Evolutionary conservation across 2,797 vertebrate species (phyloP).

Genomic region (Tauraco hartlaubi): DNA sequence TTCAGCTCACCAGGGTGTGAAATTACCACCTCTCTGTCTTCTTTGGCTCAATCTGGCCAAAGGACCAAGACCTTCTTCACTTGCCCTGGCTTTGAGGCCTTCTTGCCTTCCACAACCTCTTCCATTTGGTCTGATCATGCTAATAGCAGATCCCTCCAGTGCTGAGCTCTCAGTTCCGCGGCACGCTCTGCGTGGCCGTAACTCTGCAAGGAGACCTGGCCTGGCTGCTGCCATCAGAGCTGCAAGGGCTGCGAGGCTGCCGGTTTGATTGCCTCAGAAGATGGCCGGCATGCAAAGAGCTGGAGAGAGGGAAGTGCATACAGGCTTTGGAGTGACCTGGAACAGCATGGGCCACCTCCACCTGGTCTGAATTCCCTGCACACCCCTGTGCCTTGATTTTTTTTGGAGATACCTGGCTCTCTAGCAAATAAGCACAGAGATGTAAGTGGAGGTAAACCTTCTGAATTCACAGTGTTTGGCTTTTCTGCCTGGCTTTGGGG

Average conservation of each 20-base stretch:
- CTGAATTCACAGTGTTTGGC: neutral
- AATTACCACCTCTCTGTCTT: neutral
- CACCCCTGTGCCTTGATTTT: neutral
- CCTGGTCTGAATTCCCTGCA: neutral
- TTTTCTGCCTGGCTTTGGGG: neutral
- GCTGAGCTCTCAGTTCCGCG: neutral
- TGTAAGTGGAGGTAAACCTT: neutral
- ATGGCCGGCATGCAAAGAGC: neutral
- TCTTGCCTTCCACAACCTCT: neutral
- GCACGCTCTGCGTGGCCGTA: rapidly evolving
- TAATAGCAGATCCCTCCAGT: neutral
- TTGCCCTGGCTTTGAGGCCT: neutral
- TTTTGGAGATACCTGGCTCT: neutral
- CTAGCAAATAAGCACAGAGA: neutral
- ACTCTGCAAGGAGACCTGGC: neutral
- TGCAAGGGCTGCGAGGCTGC: neutral
- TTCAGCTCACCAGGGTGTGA: neutral
- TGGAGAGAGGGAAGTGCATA: neutral
- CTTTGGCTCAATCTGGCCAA: neutral
- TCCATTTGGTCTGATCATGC: neutral
- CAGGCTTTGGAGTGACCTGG: neutral
- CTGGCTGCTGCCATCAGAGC: neutral
- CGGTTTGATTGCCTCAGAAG: neutral
- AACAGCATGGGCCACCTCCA: neutral
- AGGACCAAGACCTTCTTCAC: neutral